Evolutionary conservation across 1,140 invertebrate species (phyloP).

Genomic region (Calephelis nemesis): DNA sequence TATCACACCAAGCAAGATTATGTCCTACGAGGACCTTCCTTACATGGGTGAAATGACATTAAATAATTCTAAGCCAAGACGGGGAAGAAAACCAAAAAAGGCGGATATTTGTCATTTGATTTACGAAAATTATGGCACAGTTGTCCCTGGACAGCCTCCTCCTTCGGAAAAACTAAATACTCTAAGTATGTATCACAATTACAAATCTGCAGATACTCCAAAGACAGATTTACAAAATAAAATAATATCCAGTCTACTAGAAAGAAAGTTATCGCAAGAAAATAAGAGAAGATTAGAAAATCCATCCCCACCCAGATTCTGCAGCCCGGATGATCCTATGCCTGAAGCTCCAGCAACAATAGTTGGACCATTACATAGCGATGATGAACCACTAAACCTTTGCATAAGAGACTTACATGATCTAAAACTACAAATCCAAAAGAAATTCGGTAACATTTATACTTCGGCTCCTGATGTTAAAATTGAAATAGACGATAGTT

Average conservation of each 20-base stretch:
- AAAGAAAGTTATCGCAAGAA: conserved; percentile 85
- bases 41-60: conserved; percentile 95
- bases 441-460: conserved; percentile 82
- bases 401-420: conserved; percentile 87
- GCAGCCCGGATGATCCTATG: conserved; percentile 58
- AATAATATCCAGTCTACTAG: conserved; percentile 84
- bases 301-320: conserved; percentile 47
- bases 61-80: conserved; percentile 89
- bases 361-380: conserved; percentile 62
- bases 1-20: conserved; percentile 77
- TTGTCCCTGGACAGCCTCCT: conserved; percentile 86
- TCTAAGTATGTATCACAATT: conserved; percentile 37
- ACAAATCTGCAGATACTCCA: conserved; percentile 38
- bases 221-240: conserved; percentile 84
- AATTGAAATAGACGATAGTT: conserved; percentile 78
- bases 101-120: conserved; percentile 95
- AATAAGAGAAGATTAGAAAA: conserved; percentile 68
- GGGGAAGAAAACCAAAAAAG: conserved; percentile 93
- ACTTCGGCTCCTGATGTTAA: conserved; percentile 70
- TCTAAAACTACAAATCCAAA: conserved; percentile 81
- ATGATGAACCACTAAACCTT: conserved; percentile 90
- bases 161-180: conserved; percentile 57
- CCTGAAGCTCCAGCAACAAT: conserved; percentile 56
- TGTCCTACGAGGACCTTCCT: conserved; percentile 90
- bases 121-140: conserved; percentile 93